These are phyloP conservation scores for Pegoplata infirma DNA, from an alignment of 2,888 invertebrate genomes.

Conservation along the genomic window DNA sequence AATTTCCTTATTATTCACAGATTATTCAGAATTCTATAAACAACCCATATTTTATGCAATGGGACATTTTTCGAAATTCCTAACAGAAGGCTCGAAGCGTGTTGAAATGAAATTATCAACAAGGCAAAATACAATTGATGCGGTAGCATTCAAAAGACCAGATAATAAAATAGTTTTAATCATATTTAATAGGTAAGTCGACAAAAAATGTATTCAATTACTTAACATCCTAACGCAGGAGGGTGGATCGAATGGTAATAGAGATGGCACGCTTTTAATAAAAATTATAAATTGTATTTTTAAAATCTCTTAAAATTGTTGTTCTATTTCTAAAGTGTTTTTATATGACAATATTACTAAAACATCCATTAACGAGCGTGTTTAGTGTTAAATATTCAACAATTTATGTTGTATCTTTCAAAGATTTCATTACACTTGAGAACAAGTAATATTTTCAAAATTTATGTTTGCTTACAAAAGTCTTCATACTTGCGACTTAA, in stretches of 20 bases:
- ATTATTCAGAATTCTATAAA: conserved; percentile 87
- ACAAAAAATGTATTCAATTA: conserved; percentile 5
- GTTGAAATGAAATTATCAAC: conserved; percentile 71
- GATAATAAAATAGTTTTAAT: conserved; percentile 79
- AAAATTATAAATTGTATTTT: background rate
- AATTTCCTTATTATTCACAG: conserved; percentile 53
- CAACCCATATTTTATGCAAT: conserved; percentile 93
- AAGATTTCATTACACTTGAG: conserved; percentile 42
- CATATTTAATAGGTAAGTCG: conserved; percentile 81
- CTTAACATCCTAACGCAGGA: background rate
- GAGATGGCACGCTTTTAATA: conserved; percentile 41
- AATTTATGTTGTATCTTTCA: conserved; percentile 37
- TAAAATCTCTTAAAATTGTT: background rate
- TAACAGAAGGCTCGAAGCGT: conserved; percentile 81
- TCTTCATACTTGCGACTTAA: conserved; percentile 25
- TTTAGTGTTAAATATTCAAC: conserved; percentile 41
- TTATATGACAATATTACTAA: conserved; percentile 32
- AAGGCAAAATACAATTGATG: conserved; percentile 70
- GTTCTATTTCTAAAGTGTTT: conserved; percentile 14
- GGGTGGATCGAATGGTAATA: background rate
- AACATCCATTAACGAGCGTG: conserved; percentile 44
- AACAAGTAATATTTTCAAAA: conserved; percentile 27
- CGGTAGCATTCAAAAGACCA: conserved; percentile 80
- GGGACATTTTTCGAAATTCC: conserved; percentile 88
- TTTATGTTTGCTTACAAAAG: conserved; percentile 1